phyloP scores from a whole-genome alignment of 2,797 vertebrate genomes.

The Sebastes jordani region DNA sequence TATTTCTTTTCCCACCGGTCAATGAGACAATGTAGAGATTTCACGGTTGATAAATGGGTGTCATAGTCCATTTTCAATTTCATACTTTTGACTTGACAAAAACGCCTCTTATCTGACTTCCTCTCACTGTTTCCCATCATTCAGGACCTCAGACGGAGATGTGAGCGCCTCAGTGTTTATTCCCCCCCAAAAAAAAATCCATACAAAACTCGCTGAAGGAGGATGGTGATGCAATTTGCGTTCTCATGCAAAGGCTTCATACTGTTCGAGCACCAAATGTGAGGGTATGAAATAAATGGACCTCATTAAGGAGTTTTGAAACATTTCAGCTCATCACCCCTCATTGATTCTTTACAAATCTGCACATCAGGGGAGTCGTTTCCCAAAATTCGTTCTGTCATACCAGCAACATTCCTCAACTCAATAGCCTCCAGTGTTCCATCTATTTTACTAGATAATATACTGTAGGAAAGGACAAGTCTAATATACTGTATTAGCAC shows the following conservation, averaged over 20 bases:
- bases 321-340: neutral
- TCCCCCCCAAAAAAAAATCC: neutral
- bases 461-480: neutral
- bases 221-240: neutral
- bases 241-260: neutral
- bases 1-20: neutral
- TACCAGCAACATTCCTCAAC: neutral
- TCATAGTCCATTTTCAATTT: slow-evolving; percentile 2
- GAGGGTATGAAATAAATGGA: neutral
- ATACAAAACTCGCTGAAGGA: neutral
- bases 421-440: neutral
- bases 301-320: slow-evolving; percentile 11
- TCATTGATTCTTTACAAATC: slow-evolving; percentile 15
- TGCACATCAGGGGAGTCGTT: neutral
- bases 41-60: slow-evolving; percentile 14
- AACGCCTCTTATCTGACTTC: neutral
- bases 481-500: neutral
- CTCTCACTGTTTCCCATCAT: neutral
- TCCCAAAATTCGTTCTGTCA: neutral
- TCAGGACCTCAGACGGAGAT: neutral
- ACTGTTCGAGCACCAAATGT: neutral
- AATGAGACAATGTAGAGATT: neutral
- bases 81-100: neutral
- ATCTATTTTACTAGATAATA: neutral
- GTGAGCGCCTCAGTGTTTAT: neutral